Base-by-base conservation (phyloP, 1,140 invertebrate species). In the Orchestia grillus region DNA sequence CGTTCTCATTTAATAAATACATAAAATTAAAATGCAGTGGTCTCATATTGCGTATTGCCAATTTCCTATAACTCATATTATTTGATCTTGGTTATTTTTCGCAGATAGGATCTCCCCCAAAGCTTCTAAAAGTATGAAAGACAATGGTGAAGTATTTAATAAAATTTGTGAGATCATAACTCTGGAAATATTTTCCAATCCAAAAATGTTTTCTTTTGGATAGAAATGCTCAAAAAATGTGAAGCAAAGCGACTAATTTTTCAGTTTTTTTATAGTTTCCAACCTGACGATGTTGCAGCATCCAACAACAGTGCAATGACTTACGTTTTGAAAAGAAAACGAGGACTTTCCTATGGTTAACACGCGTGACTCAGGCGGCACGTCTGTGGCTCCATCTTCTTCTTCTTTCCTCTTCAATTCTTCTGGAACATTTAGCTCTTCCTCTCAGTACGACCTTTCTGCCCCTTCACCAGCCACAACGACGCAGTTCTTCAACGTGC, bases 401-500 rank as follows among this genome's bases (percentile, higher is more conserved):
- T 94, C 92, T 94, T 44, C 92, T 47, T 94, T 23, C 44, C 92
- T 94, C 44, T 94, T 94, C 44, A 94, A 47, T 40, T 40, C 92
- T 47, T 94, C 92, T 11, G 92, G 15, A 45, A 47, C 92, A 45
- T 94, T 94, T 94, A 44, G 92, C 92, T 94, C 92, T 47, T 94
- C 92, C 15, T 94, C 92, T 94, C 43, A 40, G 44, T 45, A 94
- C 92, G 92, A 94, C 28, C 44, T 44, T 94, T 94, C 92, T 6
- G 40, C 92, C 44, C 23, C 92, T 44, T 44, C 92, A 47, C 44
- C 92, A 44, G 92, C 92, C 92, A 94, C 92, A 47, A 94, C 92
- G 43, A 94, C 92, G 44, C 92, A 94, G 43, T 45, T 94, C 92
- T 94, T 94, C 92, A 94, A 94, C 44, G 92, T 94, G 92, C 92